Evolutionary conservation across 2,888 invertebrate species (phyloP), one percentile per base, ranked within the genome.

Genomic region (Limnephilus lunatus): DNA sequence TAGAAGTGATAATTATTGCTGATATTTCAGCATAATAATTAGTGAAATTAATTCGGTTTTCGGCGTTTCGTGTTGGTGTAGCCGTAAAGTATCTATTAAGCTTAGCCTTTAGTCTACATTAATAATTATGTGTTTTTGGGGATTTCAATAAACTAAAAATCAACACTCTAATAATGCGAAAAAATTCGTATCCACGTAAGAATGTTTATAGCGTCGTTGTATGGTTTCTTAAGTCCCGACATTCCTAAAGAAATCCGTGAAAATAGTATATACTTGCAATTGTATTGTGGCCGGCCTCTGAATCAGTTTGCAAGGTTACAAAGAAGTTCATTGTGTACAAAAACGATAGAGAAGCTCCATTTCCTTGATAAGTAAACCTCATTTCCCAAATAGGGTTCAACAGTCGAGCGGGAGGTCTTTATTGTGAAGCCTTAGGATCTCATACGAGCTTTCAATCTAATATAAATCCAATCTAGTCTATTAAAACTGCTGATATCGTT

Each of bases 351-450:
- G 88, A 92, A 89, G 93, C 92, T 93, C 92, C 93, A 93, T 93
- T 93, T 93, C 93, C 90, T 89, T 93, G 93, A 93, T 93, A 93
- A 93, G 92, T 87, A 92, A 93, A 93, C 92, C 91, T 93, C 93
- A 93, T 93, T 93, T 93, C 90, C 93, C 82, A 92, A 93, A 93
- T 92, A 92, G 93, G 92, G 91, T 93, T 92, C 91, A 90, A 88
- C 81, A 87, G 81, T 89, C 25, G 92, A 91, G 44, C 44, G 30
- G n/a, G 81, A 86, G 87, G 30, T 68, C 87, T 87, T 87, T 87
- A 87, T 87, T 87, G 87, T 32, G 87, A 87, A 87, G 31, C 87
- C 87, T 31, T 87, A 68, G 87, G 53, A 85, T 35, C 35, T 85
- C 85, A 39, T 82, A 44, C 85, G 82, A 30, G 30, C 85, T 39